Evolutionary conservation across 2,113 vertebrate genomes (phyloP).

Genomic region (Tachysurus fulvidraco): DNA sequence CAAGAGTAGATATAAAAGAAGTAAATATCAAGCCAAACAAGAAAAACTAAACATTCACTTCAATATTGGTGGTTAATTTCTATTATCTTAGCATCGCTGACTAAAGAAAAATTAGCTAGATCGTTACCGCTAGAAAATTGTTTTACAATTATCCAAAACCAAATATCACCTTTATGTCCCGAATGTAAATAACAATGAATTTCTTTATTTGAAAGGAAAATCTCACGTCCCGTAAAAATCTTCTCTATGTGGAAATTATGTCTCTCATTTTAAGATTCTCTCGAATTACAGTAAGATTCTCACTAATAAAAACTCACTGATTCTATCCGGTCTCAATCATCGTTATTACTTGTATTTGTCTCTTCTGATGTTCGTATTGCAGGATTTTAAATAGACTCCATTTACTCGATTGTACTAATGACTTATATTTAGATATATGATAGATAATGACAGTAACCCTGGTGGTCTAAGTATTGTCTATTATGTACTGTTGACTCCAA

Average conservation of each 20-base stretch:
- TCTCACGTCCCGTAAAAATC: background rate
- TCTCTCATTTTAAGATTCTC: too few relatives aligned
- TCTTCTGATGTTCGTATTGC: background rate
- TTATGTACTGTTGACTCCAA: background rate
- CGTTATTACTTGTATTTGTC: background rate
- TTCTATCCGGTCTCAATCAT: background rate
- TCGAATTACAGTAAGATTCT: background rate
- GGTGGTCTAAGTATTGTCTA: background rate
- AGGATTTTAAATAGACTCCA: background rate
- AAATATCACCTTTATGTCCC: background rate
- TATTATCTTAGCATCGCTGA: background rate
- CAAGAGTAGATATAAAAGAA: background rate
- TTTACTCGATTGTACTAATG: background rate
- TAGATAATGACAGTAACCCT: background rate
- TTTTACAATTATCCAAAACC: background rate
- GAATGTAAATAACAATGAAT: background rate
- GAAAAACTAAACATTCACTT: background rate
- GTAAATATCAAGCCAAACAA: background rate
- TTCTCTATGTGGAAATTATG: background rate
- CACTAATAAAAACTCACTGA: background rate
- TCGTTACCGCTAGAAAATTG: background rate
- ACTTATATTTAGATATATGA: background rate
- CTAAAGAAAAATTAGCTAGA: background rate
- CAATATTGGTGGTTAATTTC: background rate
- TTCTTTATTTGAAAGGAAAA: background rate